Conservation (phyloP, 2,797 vertebrate genomes). For the Cryptoprocta ferox region DNA sequence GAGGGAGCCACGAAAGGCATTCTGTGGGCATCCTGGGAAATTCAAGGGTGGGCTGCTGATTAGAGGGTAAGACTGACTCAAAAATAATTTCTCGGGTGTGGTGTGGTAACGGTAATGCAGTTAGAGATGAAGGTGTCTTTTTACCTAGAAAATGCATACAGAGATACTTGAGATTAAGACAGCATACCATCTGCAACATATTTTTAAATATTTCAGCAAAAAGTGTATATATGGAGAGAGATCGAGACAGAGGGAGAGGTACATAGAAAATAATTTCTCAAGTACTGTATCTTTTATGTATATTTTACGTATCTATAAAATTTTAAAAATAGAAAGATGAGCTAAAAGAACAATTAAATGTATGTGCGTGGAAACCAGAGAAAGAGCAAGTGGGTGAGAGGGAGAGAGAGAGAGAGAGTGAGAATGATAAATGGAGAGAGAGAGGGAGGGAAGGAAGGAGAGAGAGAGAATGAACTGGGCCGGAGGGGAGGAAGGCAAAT, state of each 20-base stretch:
- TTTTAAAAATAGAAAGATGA: not conserved
- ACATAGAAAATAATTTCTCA: not conserved
- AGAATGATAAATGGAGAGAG: too few species aligned
- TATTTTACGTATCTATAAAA: not conserved
- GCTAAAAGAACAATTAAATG: not conserved
- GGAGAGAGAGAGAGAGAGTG: too few species aligned
- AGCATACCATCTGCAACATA: not conserved
- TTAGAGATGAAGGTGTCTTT: not conserved
- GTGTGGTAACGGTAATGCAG: not conserved
- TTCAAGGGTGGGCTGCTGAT: not conserved
- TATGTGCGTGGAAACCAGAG: not conserved
- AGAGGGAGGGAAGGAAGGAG: too few species aligned
- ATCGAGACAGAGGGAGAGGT: not conserved
- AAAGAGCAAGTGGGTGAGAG: not conserved
- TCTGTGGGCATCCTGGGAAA: not conserved
- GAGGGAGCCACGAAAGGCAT: accelerated
- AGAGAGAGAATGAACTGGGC: not conserved
- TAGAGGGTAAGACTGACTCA: not conserved
- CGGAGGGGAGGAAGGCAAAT: not conserved
- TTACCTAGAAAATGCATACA: not conserved
- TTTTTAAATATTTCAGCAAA: not conserved
- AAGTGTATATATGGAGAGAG: not conserved
- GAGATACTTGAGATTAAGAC: not conserved
- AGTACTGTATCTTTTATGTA: not conserved
- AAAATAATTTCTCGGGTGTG: not conserved